Conservation (phyloP, 1,140 invertebrate genomes). For the Heliconius congener region DNA sequence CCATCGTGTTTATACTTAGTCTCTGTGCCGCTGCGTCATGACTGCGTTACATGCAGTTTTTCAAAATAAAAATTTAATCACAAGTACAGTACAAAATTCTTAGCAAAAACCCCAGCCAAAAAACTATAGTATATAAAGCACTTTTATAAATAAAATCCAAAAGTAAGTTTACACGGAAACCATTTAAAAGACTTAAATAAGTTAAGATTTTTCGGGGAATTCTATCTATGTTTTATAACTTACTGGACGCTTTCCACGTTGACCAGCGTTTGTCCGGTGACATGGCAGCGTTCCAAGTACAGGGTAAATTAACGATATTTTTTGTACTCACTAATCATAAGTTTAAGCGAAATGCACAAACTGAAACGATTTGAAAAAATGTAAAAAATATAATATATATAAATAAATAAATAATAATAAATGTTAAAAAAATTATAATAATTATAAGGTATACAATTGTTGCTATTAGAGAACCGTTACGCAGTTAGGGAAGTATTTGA, state of each 20-base stretch:
- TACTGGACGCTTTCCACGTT: conserved; percentile 2
- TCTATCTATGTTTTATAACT: neutral
- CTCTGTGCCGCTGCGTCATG: too few species aligned
- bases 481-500: neutral
- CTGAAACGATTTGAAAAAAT: neutral
- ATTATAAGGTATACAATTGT: neutral
- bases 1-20: too few species aligned
- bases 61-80: too few species aligned
- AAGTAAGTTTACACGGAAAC: neutral
- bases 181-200: neutral
- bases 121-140: too few species aligned
- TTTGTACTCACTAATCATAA: conserved; percentile 5
- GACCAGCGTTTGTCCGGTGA: neutral
- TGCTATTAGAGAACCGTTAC: neutral
- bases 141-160: neutral
- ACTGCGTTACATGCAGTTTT: too few species aligned
- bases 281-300: conserved; percentile 16
- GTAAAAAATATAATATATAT: neutral
- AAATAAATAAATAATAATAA: too few species aligned
- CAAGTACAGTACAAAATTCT: too few species aligned
- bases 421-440: too few species aligned
- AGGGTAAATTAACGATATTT: conserved; percentile 8
- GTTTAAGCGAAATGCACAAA: neutral
- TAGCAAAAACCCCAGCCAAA: too few species aligned
- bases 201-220: neutral